A percentile compares a stretch with the other conserved stretches of the same genome.
phyloP scores from a whole-genome alignment of 2,888 invertebrate species.

The Uropetala carovei region DNA sequence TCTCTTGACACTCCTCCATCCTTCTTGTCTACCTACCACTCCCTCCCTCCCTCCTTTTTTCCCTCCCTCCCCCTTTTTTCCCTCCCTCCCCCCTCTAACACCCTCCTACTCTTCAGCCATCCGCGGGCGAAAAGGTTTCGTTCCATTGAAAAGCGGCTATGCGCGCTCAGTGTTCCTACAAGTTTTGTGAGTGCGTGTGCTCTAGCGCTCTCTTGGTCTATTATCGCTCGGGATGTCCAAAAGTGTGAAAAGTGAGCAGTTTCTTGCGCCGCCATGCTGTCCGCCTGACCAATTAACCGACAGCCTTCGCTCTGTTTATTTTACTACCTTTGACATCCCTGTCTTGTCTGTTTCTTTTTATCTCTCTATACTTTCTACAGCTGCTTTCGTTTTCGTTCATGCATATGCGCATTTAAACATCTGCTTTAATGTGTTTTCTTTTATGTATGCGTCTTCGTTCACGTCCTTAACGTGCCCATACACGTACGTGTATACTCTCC shows the following conservation, averaged over 20 bases:
- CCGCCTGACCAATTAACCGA: slow-evolving; percentile 4
- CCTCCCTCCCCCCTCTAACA: not conserved
- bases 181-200: not conserved
- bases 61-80: not conserved
- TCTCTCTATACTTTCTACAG: not conserved
- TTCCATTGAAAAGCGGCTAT: not conserved
- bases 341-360: not conserved
- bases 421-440: not conserved
- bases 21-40: not conserved
- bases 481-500: no score
- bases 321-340: not conserved
- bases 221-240: not conserved
- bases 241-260: not conserved
- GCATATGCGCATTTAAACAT: not conserved
- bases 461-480: not conserved
- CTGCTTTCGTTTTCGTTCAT: not conserved
- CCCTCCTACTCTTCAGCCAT: not conserved
- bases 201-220: not conserved
- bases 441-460: not conserved
- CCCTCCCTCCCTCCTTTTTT: slow-evolving; percentile 20
- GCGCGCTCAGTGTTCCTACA: not conserved
- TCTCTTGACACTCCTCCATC: slow-evolving; percentile 11
- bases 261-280: not conserved
- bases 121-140: not conserved
- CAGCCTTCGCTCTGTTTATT: not conserved